A percentile compares a stretch with the other conserved stretches of the same genome.
Conservation (phyloP, 2,113 vertebrate genomes). For the Empidonax traillii region DNA sequence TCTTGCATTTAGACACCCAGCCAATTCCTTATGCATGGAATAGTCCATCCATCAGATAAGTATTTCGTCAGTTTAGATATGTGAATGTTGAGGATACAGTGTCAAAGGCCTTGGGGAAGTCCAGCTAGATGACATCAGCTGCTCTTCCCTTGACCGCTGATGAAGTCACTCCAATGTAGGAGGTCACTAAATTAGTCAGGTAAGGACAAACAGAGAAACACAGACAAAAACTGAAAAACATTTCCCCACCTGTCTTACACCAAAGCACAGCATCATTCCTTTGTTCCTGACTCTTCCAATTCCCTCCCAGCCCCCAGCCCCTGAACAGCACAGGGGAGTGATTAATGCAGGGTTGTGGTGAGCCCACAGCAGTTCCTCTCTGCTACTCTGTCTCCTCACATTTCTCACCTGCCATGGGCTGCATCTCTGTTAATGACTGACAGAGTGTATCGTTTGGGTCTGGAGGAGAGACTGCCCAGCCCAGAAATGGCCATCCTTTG, state of each 20-base stretch:
- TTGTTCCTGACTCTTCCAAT: background rate
- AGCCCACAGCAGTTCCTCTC: background rate
- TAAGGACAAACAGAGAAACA: background rate
- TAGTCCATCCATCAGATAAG: background rate
- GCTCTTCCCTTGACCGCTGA: background rate
- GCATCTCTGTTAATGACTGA: background rate
- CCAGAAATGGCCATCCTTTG: background rate
- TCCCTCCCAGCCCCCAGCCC: background rate
- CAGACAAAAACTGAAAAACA: background rate
- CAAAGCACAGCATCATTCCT: background rate
- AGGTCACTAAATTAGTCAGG: background rate
- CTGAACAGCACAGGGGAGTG: background rate
- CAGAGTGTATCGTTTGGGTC: background rate
- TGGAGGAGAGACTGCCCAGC: background rate
- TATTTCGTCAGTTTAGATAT: background rate
- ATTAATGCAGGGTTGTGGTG: background rate
- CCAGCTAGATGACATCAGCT: background rate
- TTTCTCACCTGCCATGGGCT: background rate
- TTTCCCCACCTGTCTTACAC: background rate
- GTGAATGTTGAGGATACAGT: background rate
- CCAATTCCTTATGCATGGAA: background rate
- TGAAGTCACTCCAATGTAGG: background rate
- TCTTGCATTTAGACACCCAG: background rate
- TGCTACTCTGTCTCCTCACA: background rate
- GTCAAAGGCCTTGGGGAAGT: background rate